Evolutionary conservation across 2,888 invertebrate genomes (phyloP).

Genomic region (Athalia cordata): DNA sequence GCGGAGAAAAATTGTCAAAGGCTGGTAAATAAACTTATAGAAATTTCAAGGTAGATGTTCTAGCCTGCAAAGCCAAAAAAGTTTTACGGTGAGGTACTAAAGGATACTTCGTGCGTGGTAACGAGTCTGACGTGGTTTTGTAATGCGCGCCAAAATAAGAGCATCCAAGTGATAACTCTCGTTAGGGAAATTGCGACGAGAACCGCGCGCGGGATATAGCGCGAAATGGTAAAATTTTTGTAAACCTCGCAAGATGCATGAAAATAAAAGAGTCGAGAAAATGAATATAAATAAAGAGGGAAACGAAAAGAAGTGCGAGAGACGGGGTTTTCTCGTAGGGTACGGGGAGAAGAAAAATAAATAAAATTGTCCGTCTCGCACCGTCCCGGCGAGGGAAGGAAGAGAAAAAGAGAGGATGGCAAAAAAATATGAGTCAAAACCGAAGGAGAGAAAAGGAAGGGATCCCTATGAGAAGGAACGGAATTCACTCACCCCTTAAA

Average conservation of each 20-base stretch:
- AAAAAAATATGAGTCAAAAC: neutral
- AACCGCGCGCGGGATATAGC: neutral
- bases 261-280: neutral
- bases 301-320: neutral
- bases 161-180: neutral
- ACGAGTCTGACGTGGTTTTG: neutral
- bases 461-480: constrained; percentile 16
- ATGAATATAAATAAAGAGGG: neutral
- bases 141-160: neutral
- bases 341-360: neutral
- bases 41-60: neutral
- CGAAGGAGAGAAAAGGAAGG: constrained; percentile 14
- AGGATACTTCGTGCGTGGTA: constrained; percentile 5
- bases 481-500: constrained; percentile 40
- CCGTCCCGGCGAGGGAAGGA: too few relatives aligned
- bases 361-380: too few relatives aligned
- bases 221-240: constrained; percentile 2
- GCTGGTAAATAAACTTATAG: neutral
- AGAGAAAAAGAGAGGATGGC: too few relatives aligned
- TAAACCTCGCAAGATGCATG: neutral
- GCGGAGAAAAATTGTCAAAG: too few relatives aligned
- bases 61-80: neutral
- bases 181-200: neutral
- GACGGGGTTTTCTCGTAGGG: neutral
- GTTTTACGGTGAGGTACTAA: neutral